Base-by-base conservation (phyloP, 2,888 invertebrate species). In the Pyrrhia umbra region DNA sequence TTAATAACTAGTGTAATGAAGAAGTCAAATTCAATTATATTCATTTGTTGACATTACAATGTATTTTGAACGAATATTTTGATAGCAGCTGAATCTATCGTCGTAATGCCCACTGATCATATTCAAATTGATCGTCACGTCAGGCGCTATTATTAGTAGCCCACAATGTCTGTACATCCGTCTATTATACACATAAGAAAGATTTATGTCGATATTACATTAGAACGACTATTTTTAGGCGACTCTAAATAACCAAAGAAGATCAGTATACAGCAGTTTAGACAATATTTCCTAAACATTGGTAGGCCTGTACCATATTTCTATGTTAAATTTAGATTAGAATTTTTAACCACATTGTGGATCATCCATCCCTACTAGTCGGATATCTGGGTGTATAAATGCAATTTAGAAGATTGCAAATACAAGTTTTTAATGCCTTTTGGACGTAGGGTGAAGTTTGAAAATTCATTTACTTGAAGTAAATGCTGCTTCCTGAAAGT, bases 141-240 rank as follows among this genome's bases (percentile, higher is more conserved):
- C 63, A 50, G 45, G 43, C 45, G 34, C 27, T 59, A 51, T 68
- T 59, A 62, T 49, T 63, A 34, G 37, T 34, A 46, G 25, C 40
- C 39, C n/a, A 68, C 34, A 47, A 39, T 57, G 40, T 50, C 30
- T 54, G 46, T 60, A 60, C 18, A 59, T 73, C 52, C 45, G 27
- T 20, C 18, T 13, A 30, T 45, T 10, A 2, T 25, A 18, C 18
- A 23, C 37, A 56, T 37, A 23, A 23, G 40, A 42, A 59, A 34
- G 51, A 65, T 71, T 49, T 71, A 65, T 58, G 27, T 37, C 42
- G 54, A 65, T 52, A 15, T 30, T 46, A 46, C 58, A 70, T 64
- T 70, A 69, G 45, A 5, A 23, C 6, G 27, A 15, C 40, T 70
- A 70, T 65, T 64, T 64, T 40, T 43, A 39, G 30, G 21, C 6